These are phyloP conservation scores for Chaetodon auriga DNA, from an alignment of 2,113 vertebrate genomes.

Conservation along the genomic window DNA sequence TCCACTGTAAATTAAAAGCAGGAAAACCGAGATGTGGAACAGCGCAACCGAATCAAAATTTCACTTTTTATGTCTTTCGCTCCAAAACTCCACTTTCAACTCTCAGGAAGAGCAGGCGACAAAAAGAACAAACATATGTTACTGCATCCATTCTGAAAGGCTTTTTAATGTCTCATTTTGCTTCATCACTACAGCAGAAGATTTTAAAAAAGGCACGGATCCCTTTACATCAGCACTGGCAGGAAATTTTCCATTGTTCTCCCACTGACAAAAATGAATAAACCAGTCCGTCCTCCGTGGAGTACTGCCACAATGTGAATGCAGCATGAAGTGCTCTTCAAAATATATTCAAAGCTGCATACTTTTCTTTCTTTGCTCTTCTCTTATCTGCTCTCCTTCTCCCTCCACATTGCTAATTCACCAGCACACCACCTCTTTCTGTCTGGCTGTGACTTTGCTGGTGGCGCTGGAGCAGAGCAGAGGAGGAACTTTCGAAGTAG, in stretches of 20 bases:
- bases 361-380: conserved; percentile 21
- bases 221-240: not conserved
- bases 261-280: conserved; percentile 13
- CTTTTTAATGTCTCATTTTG: not conserved
- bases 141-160: not conserved
- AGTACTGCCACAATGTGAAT: conserved; percentile 1
- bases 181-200: not conserved
- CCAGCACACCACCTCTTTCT: conserved; percentile 45
- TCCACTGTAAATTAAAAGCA: not conserved
- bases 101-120: not conserved
- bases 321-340: conserved; percentile 10
- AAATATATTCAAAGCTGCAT: conserved; percentile 19
- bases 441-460: conserved; percentile 76
- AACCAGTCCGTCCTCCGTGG: not conserved
- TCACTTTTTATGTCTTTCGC: not conserved
- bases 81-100: not conserved
- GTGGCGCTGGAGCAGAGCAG: conserved; percentile 61
- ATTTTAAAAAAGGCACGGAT: not conserved
- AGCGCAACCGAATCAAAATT: not conserved
- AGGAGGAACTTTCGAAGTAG: conserved; percentile 73
- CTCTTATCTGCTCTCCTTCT: conserved; percentile 23
- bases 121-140: conserved; percentile 24
- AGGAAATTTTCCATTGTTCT: conserved; percentile 11
- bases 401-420: conserved; percentile 47
- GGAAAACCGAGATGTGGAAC: not conserved